Evolutionary conservation across 2,797 vertebrate genomes (phyloP), one percentile per base, ranked within the genome.

Genomic region (Cottoperca gobio): DNA sequence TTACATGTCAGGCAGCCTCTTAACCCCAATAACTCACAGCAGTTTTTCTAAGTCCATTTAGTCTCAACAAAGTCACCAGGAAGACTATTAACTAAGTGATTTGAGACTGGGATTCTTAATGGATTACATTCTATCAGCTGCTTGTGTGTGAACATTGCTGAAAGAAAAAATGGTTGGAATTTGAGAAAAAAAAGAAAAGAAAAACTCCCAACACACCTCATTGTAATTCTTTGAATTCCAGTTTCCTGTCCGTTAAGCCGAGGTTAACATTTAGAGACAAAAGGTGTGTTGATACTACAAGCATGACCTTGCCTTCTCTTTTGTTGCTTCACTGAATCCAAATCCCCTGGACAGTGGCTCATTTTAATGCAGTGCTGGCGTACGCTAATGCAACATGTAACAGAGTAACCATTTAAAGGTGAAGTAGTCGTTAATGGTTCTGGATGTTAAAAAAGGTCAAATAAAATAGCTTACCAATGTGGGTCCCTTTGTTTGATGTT

Each of bases 151-250:
- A 72, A 78, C 19, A 70, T 37, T 61, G 64, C 60, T 42, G 4
- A 33, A 70, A 63, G 35, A 43, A 81, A 73, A 85, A 83, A 91
- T 92, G 53, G 33, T 63, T 82, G 79, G 74, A 78, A 92, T 92
- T 89, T 73, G 74, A 69, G 43, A 33, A 69, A 59, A 64, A 78
- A 71, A 37, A 23, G 39, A 35, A 55, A 70, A 76, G 83, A 77
- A 64, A 66, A 24, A 5, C 53, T 62, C 53, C 43, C 8, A 76
- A 77, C n/a, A n/a, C 73, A 84, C 73, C 60, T 81, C 55, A 79
- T 73, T 86, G 78, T 79, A 77, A 91, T 92, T 93, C 87, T 83
- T 82, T 74, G 76, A 88, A 94, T 93, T 91, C 89, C 90, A 81
- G 66, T 62, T 83, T 82, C 72, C 76, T 71, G 74, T 31, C 62